These are phyloP conservation scores for Rhinichthys osculus DNA, from an alignment of 2,797 vertebrate genomes.

Conservation along the genomic window DNA sequence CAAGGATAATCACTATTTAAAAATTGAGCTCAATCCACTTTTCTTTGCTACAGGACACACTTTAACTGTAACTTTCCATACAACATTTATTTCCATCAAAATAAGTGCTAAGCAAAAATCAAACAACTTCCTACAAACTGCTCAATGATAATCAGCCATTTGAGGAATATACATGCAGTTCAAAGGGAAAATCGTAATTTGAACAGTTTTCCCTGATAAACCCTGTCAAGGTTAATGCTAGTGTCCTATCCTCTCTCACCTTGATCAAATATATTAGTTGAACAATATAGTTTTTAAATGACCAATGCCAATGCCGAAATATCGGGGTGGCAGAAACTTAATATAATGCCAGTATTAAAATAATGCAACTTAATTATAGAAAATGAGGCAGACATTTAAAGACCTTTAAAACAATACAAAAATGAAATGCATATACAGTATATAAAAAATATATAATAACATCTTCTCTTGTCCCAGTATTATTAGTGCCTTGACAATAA, in stretches of 20 bases:
- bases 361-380: background rate
- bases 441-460: background rate
- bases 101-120: background rate
- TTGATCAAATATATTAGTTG: background rate
- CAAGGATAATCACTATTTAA: background rate
- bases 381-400: background rate
- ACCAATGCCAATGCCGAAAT: background rate
- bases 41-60: background rate
- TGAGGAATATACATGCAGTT: background rate
- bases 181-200: background rate
- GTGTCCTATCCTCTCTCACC: background rate
- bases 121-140: background rate
- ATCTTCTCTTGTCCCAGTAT: background rate
- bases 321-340: background rate
- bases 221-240: background rate
- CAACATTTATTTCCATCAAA: background rate
- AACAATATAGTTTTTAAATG: background rate
- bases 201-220: background rate
- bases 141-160: background rate
- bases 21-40: background rate
- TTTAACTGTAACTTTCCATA: background rate
- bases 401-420: accelerated
- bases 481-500: background rate
- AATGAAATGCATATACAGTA: background rate
- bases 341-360: background rate